These are phyloP conservation scores for Melanostoma scalare DNA, from an alignment of 2,888 invertebrate genomes.

Conservation along the genomic window DNA sequence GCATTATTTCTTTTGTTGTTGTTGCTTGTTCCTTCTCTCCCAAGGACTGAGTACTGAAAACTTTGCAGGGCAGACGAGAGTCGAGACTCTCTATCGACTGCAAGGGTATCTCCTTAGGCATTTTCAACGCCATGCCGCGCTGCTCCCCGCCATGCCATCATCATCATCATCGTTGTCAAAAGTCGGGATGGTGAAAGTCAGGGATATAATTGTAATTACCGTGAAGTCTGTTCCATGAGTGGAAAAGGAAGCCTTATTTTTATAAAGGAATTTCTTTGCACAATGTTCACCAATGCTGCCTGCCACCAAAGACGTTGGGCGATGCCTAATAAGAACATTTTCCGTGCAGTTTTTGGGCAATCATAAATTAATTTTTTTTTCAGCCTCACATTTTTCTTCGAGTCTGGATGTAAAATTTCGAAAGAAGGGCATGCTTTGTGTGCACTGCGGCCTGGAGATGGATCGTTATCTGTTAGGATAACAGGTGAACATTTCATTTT, in stretches of 20 bases:
- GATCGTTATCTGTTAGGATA: constrained; percentile 81
- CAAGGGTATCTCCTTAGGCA: constrained; percentile 51
- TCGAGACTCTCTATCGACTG: constrained; percentile 17
- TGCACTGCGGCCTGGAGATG: constrained; percentile 78
- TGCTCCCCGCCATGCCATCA: constrained; percentile 2
- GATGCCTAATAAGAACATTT: constrained; percentile 64
- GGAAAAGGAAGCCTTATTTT: constrained; percentile 55
- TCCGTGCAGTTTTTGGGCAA: constrained; percentile 62
- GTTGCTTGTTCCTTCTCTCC: constrained; percentile 37
- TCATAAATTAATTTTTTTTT: constrained; percentile 70
- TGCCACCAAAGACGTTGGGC: constrained; percentile 16
- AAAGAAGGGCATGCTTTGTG: constrained; percentile 22
- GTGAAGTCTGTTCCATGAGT: constrained; percentile 69
- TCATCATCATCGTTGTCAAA: constrained; percentile 68
- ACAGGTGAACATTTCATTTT: constrained; percentile 74
- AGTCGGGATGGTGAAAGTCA: constrained; percentile 55
- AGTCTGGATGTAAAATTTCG: constrained; percentile 46
- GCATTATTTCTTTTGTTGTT: constrained; percentile 62
- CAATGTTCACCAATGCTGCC: constrained; percentile 41
- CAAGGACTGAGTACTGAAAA: constrained; percentile 38
- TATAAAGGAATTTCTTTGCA: constrained; percentile 54
- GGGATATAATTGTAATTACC: constrained; percentile 78
- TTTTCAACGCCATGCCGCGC: constrained; percentile 31
- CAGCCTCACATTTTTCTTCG: constrained; percentile 15
- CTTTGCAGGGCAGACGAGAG: constrained; percentile 31